A percentile compares a stretch with the other conserved stretches of the same genome.
Conservation (phyloP, 2,113 vertebrate genomes). For the Callaeas wilsoni region DNA sequence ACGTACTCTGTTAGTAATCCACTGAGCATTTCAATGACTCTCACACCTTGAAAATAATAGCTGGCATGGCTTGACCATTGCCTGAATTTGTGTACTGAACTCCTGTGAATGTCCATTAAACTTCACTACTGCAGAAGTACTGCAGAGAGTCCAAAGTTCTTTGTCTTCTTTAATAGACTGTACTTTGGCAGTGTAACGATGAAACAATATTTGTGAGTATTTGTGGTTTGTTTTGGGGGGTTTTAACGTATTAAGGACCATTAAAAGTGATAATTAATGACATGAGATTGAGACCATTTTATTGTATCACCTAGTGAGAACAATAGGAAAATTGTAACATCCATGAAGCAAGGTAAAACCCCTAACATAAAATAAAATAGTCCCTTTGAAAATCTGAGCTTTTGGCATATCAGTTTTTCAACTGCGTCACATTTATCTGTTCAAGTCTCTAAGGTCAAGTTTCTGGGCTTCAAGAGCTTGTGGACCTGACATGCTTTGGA, state of each 20-base stretch:
- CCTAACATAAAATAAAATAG: background rate
- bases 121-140: background rate
- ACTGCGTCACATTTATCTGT: background rate
- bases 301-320: constrained; percentile 64
- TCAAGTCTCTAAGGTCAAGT: constrained; percentile 70
- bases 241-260: background rate
- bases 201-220: background rate
- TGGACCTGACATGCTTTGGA: constrained; percentile 70
- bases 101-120: background rate
- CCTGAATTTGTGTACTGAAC: accelerated
- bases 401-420: background rate
- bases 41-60: background rate
- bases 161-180: background rate
- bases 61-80: background rate
- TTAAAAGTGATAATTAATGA: background rate
- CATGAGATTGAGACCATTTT: background rate
- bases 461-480: constrained; percentile 69
- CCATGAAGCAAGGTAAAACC: constrained; percentile 78
- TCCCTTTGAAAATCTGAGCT: background rate
- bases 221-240: background rate
- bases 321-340: constrained; percentile 76
- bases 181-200: background rate
- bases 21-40: background rate
- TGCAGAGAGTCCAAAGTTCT: background rate
- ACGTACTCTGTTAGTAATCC: background rate